Evolutionary conservation across 2,797 vertebrate genomes (phyloP).

Genomic region (Halcyon chelicuti): DNA sequence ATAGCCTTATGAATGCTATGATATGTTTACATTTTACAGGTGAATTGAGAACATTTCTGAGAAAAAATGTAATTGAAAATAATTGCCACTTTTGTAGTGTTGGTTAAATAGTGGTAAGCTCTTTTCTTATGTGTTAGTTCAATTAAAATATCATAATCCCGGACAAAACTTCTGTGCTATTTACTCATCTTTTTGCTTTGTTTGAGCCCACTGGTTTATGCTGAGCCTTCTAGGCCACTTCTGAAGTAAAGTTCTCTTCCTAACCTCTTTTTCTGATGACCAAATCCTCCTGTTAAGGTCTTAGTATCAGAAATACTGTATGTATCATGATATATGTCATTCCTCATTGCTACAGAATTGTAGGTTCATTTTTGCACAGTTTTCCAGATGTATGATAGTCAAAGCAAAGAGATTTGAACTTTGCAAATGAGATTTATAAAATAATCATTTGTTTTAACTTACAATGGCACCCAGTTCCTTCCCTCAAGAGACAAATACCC

Average conservation of each 20-base stretch:
- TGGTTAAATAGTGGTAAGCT: neutral
- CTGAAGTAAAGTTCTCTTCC: neutral
- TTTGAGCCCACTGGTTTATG: neutral
- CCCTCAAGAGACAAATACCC: neutral
- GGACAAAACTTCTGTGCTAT: neutral
- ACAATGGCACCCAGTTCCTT: neutral
- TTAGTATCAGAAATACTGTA: neutral
- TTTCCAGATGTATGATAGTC: neutral
- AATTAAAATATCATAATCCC: neutral
- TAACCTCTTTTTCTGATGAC: neutral
- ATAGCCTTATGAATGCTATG: neutral
- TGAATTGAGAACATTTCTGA: neutral
- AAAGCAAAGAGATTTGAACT: neutral
- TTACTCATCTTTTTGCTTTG: neutral
- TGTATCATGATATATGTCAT: neutral
- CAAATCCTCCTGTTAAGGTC: neutral
- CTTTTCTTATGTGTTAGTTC: neutral
- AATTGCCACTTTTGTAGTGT: neutral
- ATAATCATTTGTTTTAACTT: neutral
- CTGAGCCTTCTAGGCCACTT: neutral
- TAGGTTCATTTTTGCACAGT: neutral
- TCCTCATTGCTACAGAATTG: neutral
- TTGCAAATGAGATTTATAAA: neutral
- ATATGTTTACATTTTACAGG: neutral
- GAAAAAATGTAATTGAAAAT: neutral